These are phyloP conservation scores for Lypha dubia DNA, from an alignment of 2,888 invertebrate genomes.

Conservation along the genomic window DNA sequence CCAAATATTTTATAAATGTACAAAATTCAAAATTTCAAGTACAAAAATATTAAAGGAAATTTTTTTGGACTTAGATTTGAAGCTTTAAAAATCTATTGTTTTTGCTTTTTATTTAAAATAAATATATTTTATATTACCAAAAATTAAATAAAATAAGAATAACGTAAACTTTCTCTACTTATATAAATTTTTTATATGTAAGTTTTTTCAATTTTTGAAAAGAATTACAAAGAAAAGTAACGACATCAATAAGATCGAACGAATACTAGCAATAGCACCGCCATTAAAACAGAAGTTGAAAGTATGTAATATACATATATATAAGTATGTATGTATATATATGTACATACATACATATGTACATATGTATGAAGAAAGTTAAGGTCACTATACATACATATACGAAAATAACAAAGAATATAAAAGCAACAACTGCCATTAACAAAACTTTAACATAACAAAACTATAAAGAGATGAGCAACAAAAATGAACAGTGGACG, in stretches of 20 bases:
- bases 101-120: constrained; percentile 21
- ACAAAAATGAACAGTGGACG: constrained; percentile 28
- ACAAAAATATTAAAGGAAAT: constrained; percentile 56
- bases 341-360: no score
- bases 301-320: no score
- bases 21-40: constrained; percentile 53
- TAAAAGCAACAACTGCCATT: constrained; percentile 33
- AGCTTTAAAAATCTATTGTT: constrained; percentile 2
- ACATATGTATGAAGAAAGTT: constrained; percentile 67
- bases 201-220: constrained; percentile 30
- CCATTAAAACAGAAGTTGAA: constrained; percentile 33
- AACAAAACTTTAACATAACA: constrained; percentile 39
- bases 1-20: constrained; percentile 43
- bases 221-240: constrained; percentile 39
- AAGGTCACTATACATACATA: constrained; percentile 44
- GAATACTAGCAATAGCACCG: constrained; percentile 56
- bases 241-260: constrained; percentile 30
- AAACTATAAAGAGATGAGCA: constrained; percentile 35
- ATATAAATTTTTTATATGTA: constrained; percentile 16
- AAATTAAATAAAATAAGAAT: constrained; percentile 1
- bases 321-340: no score
- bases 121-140: constrained; percentile 27
- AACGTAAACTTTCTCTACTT: constrained; percentile 45
- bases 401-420: constrained; percentile 31
- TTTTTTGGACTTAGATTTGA: constrained; percentile 42